Conservation (phyloP, 2,888 invertebrate genomes). For the Hirtodrosophila trivittata region DNA sequence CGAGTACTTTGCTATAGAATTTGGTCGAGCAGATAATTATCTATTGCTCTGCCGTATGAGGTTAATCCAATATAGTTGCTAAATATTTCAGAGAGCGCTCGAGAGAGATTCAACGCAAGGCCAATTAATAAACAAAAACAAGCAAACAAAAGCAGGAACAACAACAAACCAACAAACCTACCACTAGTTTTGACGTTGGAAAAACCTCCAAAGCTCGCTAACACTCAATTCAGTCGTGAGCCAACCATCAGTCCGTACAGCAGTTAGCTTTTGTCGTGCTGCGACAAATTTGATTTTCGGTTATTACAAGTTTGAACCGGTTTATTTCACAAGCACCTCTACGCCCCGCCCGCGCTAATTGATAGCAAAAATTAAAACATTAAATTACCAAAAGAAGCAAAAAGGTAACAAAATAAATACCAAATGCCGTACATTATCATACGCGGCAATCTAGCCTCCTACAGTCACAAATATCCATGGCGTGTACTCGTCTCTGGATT, state of each 20-base stretch:
- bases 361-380: slow-evolving; percentile 26
- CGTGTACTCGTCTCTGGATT: slow-evolving; percentile 93
- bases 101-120: slow-evolving; percentile 42
- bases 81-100: slow-evolving; percentile 60
- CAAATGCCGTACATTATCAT: slow-evolving; percentile 95
- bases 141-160: slow-evolving; percentile 28
- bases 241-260: slow-evolving; percentile 60
- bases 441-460: slow-evolving; percentile 93
- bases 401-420: slow-evolving; percentile 42
- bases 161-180: slow-evolving; percentile 22
- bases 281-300: slow-evolving; percentile 37
- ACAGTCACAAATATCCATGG: slow-evolving; percentile 94
- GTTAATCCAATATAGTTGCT: slow-evolving; percentile 69
- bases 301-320: slow-evolving; percentile 51
- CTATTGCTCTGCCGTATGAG: slow-evolving; percentile 26
- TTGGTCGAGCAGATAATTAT: slow-evolving; percentile 21
- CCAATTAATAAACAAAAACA: slow-evolving; percentile 61
- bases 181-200: slow-evolving; percentile 28
- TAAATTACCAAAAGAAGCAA: slow-evolving; percentile 29
- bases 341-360: slow-evolving; percentile 53
- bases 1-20: background rate
- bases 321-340: slow-evolving; percentile 32
- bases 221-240: slow-evolving; percentile 66
- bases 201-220: slow-evolving; percentile 51
- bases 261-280: slow-evolving; percentile 50